Evolutionary conservation across 2,797 vertebrate species (phyloP).

Genomic region (Etheostoma nigrum): DNA sequence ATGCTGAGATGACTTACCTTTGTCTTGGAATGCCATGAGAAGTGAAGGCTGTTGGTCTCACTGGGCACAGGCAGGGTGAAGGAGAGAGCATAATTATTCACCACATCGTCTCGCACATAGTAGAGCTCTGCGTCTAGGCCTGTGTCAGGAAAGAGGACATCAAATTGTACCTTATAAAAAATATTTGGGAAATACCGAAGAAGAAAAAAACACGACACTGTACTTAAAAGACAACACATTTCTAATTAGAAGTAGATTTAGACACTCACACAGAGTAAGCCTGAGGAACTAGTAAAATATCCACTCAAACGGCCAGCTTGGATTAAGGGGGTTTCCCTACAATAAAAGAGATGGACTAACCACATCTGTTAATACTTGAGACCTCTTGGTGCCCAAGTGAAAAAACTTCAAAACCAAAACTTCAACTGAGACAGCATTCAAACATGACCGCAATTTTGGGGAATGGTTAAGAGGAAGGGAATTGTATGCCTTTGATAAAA

Average conservation of each 20-base stretch:
- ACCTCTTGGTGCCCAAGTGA: slow-evolving; percentile 60
- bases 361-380: slow-evolving; percentile 72
- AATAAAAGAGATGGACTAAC: slow-evolving; percentile 52
- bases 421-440: slow-evolving; percentile 56
- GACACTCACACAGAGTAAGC: slow-evolving; percentile 1
- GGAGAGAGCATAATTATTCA: slow-evolving; percentile 95
- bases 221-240: slow-evolving; percentile 19
- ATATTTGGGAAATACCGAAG: not conserved
- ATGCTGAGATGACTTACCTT: slow-evolving; percentile 79
- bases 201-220: not conserved
- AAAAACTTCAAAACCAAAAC: slow-evolving; percentile 57
- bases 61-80: slow-evolving; percentile 95
- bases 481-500: slow-evolving; percentile 43
- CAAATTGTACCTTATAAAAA: slow-evolving; percentile 26
- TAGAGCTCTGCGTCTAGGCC: slow-evolving; percentile 97
- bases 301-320: slow-evolving; percentile 41
- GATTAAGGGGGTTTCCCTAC: slow-evolving; percentile 25
- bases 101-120: slow-evolving; percentile 94
- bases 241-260: slow-evolving; percentile 8
- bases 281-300: slow-evolving; percentile 33
- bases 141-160: slow-evolving; percentile 65
- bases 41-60: slow-evolving; percentile 95
- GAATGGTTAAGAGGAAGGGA: slow-evolving; percentile 46
- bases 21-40: slow-evolving; percentile 94
- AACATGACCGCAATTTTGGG: slow-evolving; percentile 69